A percentile compares a stretch with the other conserved stretches of the same genome.
Evolutionary conservation across 1,140 invertebrate genomes (phyloP).

Genomic region (Drosophila sp.): DNA sequence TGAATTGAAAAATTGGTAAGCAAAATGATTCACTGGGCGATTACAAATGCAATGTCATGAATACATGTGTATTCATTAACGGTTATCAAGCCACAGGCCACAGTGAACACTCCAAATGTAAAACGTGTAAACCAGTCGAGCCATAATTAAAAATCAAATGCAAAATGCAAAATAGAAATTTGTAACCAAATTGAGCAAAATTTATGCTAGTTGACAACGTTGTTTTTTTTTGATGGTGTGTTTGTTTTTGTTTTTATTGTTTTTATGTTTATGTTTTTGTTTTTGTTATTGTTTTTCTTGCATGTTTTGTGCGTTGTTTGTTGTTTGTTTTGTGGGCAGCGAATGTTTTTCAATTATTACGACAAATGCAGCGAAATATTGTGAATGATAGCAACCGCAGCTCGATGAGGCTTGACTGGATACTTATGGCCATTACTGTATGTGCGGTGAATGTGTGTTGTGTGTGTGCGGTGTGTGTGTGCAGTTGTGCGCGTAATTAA

Average conservation of each 20-base stretch:
- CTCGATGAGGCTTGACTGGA: conserved; percentile 26
- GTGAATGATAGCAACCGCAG: conserved; percentile 51
- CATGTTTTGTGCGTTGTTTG: neutral
- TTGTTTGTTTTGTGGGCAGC: conserved; percentile 25
- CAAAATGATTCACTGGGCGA: conserved; percentile 9
- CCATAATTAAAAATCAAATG: conserved; percentile 67
- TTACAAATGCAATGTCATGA: conserved; percentile 21
- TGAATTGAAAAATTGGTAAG: conserved; percentile 9
- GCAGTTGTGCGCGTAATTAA: conserved; percentile 60
- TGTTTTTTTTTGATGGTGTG: conserved; percentile 32
- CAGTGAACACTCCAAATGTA: conserved; percentile 10
- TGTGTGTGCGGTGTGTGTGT: neutral
- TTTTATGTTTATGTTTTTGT: conserved; percentile 7
- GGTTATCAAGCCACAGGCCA: conserved; percentile 34
- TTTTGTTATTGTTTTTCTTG: neutral
- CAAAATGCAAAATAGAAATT: conserved; percentile 52
- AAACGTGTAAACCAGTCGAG: conserved; percentile 15
- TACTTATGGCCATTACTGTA: conserved; percentile 1
- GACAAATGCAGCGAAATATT: conserved; percentile 57
- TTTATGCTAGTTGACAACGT: conserved; percentile 53
- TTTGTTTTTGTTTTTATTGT: conserved; percentile 31
- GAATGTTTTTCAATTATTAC: conserved; percentile 63
- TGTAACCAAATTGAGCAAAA: conserved; percentile 47
- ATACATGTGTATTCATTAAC: conserved; percentile 42
- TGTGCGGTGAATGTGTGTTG: neutral